Base-by-base conservation (phyloP, 2,797 vertebrate genomes). In the Trachurus trachurus region DNA sequence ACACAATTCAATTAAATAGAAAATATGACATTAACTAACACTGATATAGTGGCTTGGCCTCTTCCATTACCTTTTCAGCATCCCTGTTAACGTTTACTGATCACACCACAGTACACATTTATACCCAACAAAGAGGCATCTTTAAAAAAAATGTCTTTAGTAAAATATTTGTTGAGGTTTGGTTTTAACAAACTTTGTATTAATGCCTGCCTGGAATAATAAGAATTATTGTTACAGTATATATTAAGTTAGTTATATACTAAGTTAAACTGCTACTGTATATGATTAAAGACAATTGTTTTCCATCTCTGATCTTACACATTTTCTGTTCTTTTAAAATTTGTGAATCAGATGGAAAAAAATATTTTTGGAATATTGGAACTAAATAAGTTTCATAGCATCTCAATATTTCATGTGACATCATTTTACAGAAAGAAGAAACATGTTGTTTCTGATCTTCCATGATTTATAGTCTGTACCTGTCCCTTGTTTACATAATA, bases 401-500 rank as follows among this genome's bases (percentile, higher is more conserved):
- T 59, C 10, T 59, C 4, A 44, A 44, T 52, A 0, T 39, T n/a
- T 5, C 40, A 9, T 49, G 39, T 39, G 45, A 63, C 3, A 58
- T 5, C 4, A n/a, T 15, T 13, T 54, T 54, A 12, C 6, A 54
- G 11, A 22, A 22, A 21, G 21, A 52, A 52, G 22, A 54, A 26
- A 54, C 12, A 5, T 21, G n/a, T 49, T n/a, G 5, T 42, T 19
- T 44, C 4, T 37, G 10, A 59, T 45, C 29, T 22, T 22, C 2
- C 31, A 21, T 29, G 22, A 49, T 58, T 66, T 61, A 49, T 40
- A 37, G 11, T 68, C 64, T 69, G 29, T 12, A 19, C 34, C 50
- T 49, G 16, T 81, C 53, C n/a, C 26, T 57, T 67, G 40, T 76
- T 68, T 5, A 58, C 4, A 68, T 10, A 72, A 79, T 63, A 74